Conservation (phyloP, 1,140 invertebrate genomes). For the Calephelis nemesis region DNA sequence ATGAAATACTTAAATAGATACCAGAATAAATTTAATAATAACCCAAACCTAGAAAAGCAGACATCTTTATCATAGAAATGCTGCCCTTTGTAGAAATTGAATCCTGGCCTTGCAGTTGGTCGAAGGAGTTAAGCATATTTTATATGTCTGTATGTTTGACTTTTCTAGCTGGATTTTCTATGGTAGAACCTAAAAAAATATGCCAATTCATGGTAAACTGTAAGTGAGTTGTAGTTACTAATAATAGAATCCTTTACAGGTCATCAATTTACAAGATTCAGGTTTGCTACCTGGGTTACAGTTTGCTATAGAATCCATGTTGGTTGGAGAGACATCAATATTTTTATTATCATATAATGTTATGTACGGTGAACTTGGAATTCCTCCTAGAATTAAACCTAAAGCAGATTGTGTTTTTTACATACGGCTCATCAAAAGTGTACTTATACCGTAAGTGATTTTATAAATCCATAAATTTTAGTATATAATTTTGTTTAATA, state of each 20-base stretch:
- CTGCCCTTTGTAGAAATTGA: no score
- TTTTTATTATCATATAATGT: slow-evolving; percentile 67
- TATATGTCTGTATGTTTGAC: no score
- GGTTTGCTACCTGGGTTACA: slow-evolving; percentile 63
- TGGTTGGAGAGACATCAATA: slow-evolving; percentile 65
- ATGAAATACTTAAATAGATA: no score
- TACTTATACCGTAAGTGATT: slow-evolving; percentile 46
- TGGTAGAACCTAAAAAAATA: no score
- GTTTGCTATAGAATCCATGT: slow-evolving; percentile 65
- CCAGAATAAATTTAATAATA: no score
- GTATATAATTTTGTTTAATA: no score
- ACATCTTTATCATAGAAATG: no score
- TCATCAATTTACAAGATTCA: slow-evolving; percentile 60
- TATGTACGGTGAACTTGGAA: slow-evolving; percentile 73
- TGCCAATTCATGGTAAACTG: no score
- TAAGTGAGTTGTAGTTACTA: not conserved
- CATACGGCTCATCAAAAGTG: slow-evolving; percentile 59
- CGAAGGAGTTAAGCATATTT: no score
- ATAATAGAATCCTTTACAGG: slow-evolving; percentile 41
- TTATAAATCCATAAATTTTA: not conserved
- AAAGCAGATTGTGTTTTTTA: slow-evolving; percentile 68
- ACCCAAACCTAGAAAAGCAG: no score
- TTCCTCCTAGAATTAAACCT: slow-evolving; percentile 65
- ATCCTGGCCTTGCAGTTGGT: no score
- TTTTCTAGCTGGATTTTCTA: not conserved